Conservation (phyloP, 2,113 vertebrate genomes). For the Ginglymostoma cirratum region DNA sequence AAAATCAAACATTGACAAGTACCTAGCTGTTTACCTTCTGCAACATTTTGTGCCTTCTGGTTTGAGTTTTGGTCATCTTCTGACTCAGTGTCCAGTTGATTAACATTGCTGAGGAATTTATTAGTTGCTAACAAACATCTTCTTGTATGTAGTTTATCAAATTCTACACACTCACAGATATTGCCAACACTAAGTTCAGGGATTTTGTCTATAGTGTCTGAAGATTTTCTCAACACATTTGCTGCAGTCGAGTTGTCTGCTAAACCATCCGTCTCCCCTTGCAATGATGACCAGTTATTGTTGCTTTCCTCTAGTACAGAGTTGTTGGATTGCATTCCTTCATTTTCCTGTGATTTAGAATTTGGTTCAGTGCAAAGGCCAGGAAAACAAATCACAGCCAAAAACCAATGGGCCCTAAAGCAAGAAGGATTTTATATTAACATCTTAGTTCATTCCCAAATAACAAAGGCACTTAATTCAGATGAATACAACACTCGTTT, state of each 20-base stretch:
- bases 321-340: conserved; percentile 48
- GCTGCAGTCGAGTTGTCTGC: conserved; percentile 55
- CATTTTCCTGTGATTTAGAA: conserved; percentile 63
- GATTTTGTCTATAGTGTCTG: conserved; percentile 54
- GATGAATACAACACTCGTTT: too few species aligned
- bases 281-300: conserved; percentile 53
- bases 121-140: conserved; percentile 54
- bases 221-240: conserved; percentile 54
- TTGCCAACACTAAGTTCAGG: conserved; percentile 49
- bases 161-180: conserved; percentile 55
- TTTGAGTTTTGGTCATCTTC: conserved; percentile 54
- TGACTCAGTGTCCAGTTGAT: conserved; percentile 52
- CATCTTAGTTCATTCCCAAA: background rate
- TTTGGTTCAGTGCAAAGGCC: conserved; percentile 79
- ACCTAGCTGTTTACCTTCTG: conserved; percentile 54
- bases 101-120: conserved; percentile 56
- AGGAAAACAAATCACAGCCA: conserved; percentile 96
- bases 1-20: background rate
- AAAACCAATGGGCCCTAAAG: conserved; percentile 93
- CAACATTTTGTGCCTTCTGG: conserved; percentile 56
- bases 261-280: conserved; percentile 55
- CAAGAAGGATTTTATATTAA: conserved; percentile 25
- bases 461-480: background rate
- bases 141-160: conserved; percentile 46
- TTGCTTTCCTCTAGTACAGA: conserved; percentile 56